Percentiles rank a stretch among this genome's conserved stretches.
Evolutionary conservation across 2,888 invertebrate genomes (phyloP).

Genomic region (Agelastica alni): DNA sequence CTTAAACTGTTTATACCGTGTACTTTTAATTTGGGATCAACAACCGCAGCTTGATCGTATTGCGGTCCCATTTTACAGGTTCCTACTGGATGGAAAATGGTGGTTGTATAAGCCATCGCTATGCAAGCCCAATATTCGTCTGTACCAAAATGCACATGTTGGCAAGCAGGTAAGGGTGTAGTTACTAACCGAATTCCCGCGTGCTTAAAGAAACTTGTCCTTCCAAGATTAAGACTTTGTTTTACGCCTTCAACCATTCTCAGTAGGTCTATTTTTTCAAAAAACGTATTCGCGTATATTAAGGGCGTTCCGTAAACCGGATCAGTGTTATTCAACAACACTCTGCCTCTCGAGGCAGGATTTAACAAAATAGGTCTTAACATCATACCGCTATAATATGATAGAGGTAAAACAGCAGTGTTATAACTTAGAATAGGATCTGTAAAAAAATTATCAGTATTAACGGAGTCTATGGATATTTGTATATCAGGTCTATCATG

Average conservation of each 20-base stretch:
- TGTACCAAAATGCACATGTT: slow-evolving; percentile 61
- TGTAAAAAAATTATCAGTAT: slow-evolving; percentile 62
- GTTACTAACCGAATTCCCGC: slow-evolving; percentile 63
- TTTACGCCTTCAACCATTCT: slow-evolving; percentile 65
- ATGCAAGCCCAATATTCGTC: slow-evolving; percentile 71
- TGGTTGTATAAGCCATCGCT: slow-evolving; percentile 67
- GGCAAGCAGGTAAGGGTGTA: slow-evolving; percentile 65
- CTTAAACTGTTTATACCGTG: slow-evolving; percentile 66
- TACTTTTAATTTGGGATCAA: slow-evolving; percentile 66
- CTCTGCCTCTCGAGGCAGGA: slow-evolving; percentile 67
- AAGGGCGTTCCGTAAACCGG: slow-evolving; percentile 73
- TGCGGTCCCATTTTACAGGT: slow-evolving; percentile 74
- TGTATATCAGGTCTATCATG: slow-evolving; percentile 67
- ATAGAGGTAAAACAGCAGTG: slow-evolving; percentile 60
- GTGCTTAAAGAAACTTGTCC: slow-evolving; percentile 63
- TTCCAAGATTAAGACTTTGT: slow-evolving; percentile 63
- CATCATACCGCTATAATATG: slow-evolving; percentile 67
- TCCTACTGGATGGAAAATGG: slow-evolving; percentile 71
- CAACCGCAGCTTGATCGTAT: slow-evolving; percentile 66
- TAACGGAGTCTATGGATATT: slow-evolving; percentile 65
- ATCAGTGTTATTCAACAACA: slow-evolving; percentile 68
- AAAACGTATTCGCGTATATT: slow-evolving; percentile 73
- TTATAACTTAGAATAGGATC: slow-evolving; percentile 59
- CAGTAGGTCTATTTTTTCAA: slow-evolving; percentile 66
- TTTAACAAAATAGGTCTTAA: slow-evolving; percentile 66